Conservation (phyloP, 1,140 invertebrate species). For the Bombus terrestris region DNA sequence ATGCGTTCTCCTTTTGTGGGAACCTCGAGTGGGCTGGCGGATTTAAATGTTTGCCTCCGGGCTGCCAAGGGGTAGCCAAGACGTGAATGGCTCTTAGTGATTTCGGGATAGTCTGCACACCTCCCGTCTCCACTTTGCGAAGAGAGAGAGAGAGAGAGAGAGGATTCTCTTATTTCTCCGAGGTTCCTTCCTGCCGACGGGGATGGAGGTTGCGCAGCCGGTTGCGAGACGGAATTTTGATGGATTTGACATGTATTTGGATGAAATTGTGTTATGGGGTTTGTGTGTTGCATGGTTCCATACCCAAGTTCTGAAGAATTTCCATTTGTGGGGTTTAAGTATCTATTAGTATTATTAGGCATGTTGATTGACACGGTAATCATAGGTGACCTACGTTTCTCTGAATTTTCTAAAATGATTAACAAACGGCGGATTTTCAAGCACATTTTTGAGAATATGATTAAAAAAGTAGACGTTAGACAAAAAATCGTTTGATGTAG, state of each 20-base stretch:
- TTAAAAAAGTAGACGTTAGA: too few relatives aligned
- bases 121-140: not conserved
- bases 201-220: too few relatives aligned
- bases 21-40: conserved; percentile 21
- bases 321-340: too few relatives aligned
- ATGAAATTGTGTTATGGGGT: conserved; percentile 6
- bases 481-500: too few relatives aligned
- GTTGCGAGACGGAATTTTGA: conserved; percentile 5
- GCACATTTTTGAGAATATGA: too few relatives aligned
- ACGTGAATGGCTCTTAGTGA: conserved; percentile 32
- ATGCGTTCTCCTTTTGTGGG: conserved; percentile 26
- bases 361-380: too few relatives aligned
- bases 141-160: not conserved
- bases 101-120: conserved; percentile 18
- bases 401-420: too few relatives aligned
- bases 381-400: too few relatives aligned
- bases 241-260: not conserved
- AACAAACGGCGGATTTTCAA: too few relatives aligned
- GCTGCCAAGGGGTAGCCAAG: conserved; percentile 18
- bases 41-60: conserved; percentile 51
- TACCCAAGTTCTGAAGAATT: too few relatives aligned
- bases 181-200: not conserved
- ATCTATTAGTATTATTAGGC: too few relatives aligned
- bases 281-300: not conserved
- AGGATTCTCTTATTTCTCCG: conserved; percentile 6